Evolutionary conservation across 2,797 vertebrate species (phyloP), one percentile per base, ranked within the genome.

Genomic region (Melanotaenia parkinsoni): DNA sequence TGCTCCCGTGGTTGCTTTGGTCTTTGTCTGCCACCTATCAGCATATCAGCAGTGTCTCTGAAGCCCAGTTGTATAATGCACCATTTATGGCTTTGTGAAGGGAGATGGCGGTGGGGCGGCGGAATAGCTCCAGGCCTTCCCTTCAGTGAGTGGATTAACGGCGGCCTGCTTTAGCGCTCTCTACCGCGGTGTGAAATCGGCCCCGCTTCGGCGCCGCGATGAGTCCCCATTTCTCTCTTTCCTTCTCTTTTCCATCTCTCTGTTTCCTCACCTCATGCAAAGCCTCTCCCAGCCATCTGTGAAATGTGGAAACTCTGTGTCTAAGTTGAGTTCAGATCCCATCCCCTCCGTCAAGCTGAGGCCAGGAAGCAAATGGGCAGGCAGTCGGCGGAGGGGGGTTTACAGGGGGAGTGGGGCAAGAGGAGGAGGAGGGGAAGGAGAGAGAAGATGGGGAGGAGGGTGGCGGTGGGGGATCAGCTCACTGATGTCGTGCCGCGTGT

Each of bases 231-330:
- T 83, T 79, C 83, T 71, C 76, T 65, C 66, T 74, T 74, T 71
- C 66, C 53, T 77, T 79, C 75, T 78, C 75, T 50, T 76, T 78
- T 68, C 79, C 74, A 82, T 77, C 86, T 80, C 84, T 89, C 89
- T 88, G 84, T 91, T 92, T 91, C 87, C 90, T 92, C 91, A 92
- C 91, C 91, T 91, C 91, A 91, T 87, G 90, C 89, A 93, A 94
- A 94, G 92, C 93, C 91, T 94, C 90, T 92, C 92, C 86, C 88
- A 76, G 92, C 94, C 94, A 94, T 95, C 94, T 95, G 94, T 95
- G 94, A 95, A 95, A 95, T 94, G 93, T 93, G 91, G 90, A 94
- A 92, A 93, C 93, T 95, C 92, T 94, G 94, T 93, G 93, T 94
- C 92, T 94, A 94, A 95, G 93, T 95, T 93, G 91, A 93, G 93